Percentiles rank a stretch among this genome's conserved stretches.
phyloP scores from a whole-genome alignment of 2,797 vertebrate genomes.

The Crypturellus tataupa region DNA sequence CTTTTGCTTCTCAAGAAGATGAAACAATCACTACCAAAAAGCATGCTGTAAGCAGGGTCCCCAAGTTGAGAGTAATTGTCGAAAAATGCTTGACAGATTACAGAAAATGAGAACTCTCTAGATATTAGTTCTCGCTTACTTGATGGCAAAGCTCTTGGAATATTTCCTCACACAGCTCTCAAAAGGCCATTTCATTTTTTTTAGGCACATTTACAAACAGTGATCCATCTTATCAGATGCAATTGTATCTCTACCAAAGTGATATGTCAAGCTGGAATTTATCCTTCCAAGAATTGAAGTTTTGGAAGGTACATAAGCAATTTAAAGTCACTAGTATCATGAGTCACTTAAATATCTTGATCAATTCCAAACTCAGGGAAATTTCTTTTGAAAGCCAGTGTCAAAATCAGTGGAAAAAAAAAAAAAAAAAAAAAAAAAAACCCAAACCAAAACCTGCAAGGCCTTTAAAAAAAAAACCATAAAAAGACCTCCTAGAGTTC shows the following conservation, averaged over 20 bases:
- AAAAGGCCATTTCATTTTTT: not conserved
- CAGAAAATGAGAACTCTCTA: not conserved
- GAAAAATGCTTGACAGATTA: not conserved
- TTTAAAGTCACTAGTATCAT: not conserved
- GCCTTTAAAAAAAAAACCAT: not conserved
- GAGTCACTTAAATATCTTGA: not conserved
- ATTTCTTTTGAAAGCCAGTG: not conserved
- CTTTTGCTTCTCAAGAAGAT: not conserved
- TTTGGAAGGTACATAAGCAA: not conserved
- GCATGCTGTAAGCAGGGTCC: not conserved
- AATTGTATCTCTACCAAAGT: not conserved
- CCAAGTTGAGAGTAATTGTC: not conserved
- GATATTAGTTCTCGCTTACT: not conserved
- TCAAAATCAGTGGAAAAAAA: not conserved
- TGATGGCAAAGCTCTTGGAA: not conserved
- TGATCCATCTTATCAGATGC: not conserved
- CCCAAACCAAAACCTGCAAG: not conserved
- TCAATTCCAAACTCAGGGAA: not conserved
- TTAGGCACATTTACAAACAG: not conserved
- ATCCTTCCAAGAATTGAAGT: not conserved
- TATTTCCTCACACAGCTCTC: not conserved
- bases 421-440: not conserved
- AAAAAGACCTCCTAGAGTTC: not conserved
- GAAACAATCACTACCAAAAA: not conserved
- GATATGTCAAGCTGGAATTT: not conserved